phyloP scores from a whole-genome alignment of 2,888 invertebrate species.

The Selenia dentaria region DNA sequence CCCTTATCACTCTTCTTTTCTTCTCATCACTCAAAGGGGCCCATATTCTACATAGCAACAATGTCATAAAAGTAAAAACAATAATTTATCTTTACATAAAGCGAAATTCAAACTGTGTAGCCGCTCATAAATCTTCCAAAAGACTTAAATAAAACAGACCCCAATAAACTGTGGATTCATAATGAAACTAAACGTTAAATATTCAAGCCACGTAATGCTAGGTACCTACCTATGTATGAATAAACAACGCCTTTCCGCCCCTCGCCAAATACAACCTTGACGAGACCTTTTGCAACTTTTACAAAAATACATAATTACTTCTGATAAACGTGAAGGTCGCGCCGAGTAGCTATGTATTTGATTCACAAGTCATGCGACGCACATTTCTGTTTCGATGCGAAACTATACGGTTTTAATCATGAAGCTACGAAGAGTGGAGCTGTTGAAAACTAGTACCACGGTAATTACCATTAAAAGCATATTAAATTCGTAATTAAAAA shows the following conservation, averaged over 20 bases:
- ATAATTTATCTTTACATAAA: too few species aligned
- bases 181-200: constrained; percentile 35
- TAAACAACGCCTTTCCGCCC: constrained; percentile 41
- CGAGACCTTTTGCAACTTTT: constrained; percentile 20
- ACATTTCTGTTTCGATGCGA: too few species aligned
- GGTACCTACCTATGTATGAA: constrained; percentile 38
- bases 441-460: too few species aligned
- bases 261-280: constrained; percentile 36
- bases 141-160: constrained; percentile 19
- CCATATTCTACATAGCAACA: too few species aligned
- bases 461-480: too few species aligned
- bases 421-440: too few species aligned
- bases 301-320: constrained; percentile 25
- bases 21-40: too few species aligned
- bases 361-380: too few species aligned
- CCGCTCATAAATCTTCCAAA: constrained; percentile 10
- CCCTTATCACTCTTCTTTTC: too few species aligned
- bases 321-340: constrained; percentile 19
- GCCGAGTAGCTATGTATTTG: background rate
- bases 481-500: too few species aligned
- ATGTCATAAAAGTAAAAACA: too few species aligned
- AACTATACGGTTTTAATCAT: too few species aligned
- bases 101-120: background rate
- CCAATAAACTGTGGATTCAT: constrained; percentile 26
- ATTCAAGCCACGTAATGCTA: constrained; percentile 41